These are phyloP conservation scores for Stichodactyla mertensii DNA, from an alignment of 64 coral and sea anemone genomes.

Conservation along the genomic window DNA sequence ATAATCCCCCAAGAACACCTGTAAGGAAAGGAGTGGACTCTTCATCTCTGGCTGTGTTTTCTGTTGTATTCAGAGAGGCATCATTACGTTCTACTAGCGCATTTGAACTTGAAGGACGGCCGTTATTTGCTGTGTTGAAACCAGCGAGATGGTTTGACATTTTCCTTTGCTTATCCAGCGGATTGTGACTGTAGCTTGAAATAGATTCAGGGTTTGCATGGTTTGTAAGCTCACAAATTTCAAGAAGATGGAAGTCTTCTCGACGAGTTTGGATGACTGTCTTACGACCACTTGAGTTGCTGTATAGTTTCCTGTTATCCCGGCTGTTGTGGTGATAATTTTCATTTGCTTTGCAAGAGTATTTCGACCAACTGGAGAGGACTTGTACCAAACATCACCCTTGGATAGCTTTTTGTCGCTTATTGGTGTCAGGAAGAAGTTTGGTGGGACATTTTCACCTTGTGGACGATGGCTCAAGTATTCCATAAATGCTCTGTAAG, in stretches of 20 bases:
- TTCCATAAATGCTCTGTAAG: slow-evolving; percentile 33
- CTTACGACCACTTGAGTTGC: slow-evolving; percentile 37
- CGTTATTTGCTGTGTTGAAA: slow-evolving; percentile 7
- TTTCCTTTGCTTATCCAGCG: slow-evolving; percentile 48
- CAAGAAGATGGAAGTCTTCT: slow-evolving; percentile 41
- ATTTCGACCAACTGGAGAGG: slow-evolving; percentile 27
- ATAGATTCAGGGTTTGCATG: slow-evolving; percentile 54
- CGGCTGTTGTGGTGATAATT: slow-evolving; percentile 20
- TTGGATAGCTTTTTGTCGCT: neutral
- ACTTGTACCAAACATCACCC: slow-evolving; percentile 19
- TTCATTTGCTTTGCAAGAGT: slow-evolving; percentile 31
- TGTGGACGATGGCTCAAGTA: slow-evolving; percentile 35
- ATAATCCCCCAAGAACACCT: slow-evolving; percentile 24
- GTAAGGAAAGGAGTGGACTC: slow-evolving; percentile 17
- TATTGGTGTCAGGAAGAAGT: slow-evolving; percentile 28
- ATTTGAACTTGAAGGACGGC: slow-evolving; percentile 11
- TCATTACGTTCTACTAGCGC: neutral
- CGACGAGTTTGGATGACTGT: slow-evolving; percentile 33
- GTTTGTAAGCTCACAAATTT: slow-evolving; percentile 47
- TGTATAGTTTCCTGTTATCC: slow-evolving; percentile 19
- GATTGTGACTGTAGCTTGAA: slow-evolving; percentile 65
- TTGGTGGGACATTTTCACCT: slow-evolving; percentile 28
- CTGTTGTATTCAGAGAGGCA: slow-evolving; percentile 11
- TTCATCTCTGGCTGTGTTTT: neutral
- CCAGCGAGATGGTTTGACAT: slow-evolving; percentile 43